These are phyloP conservation scores for Sorex fumeus DNA, from an alignment of 2,113 vertebrate genomes.

Conservation along the genomic window DNA sequence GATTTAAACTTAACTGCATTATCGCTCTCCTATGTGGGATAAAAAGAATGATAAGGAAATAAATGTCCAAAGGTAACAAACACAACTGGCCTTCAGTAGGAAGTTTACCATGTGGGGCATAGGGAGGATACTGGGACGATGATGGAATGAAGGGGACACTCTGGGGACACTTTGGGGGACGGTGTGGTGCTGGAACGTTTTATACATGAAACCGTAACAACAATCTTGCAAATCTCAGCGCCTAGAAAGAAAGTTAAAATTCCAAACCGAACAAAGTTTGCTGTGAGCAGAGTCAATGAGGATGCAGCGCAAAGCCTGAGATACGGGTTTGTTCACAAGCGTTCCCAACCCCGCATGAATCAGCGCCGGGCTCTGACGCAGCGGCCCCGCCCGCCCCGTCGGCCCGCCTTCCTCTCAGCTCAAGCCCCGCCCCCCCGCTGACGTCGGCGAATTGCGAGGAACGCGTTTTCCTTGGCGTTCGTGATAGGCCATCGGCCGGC, in stretches of 20 bases:
- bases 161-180: no score
- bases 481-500: neutral
- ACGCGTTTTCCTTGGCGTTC: neutral
- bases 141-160: no score
- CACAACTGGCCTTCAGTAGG: no score
- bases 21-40: neutral
- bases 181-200: no score
- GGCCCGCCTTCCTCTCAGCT: fast-evolving
- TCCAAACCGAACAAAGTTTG: neutral
- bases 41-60: no score
- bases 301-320: slow-evolving; percentile 16
- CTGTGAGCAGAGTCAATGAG: slow-evolving; percentile 28
- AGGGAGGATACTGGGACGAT: no score
- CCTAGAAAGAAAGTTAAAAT: no score
- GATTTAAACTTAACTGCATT: slow-evolving; percentile 17
- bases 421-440: fast-evolving
- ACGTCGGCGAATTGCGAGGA: neutral
- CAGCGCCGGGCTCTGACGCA: neutral
- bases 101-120: no score
- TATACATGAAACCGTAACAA: no score
- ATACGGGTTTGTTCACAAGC: neutral
- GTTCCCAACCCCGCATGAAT: neutral
- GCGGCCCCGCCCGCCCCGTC: neutral
- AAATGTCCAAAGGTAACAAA: no score
- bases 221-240: no score